Conservation (phyloP, 2,113 vertebrate genomes). For the Tamias sibiricus region DNA sequence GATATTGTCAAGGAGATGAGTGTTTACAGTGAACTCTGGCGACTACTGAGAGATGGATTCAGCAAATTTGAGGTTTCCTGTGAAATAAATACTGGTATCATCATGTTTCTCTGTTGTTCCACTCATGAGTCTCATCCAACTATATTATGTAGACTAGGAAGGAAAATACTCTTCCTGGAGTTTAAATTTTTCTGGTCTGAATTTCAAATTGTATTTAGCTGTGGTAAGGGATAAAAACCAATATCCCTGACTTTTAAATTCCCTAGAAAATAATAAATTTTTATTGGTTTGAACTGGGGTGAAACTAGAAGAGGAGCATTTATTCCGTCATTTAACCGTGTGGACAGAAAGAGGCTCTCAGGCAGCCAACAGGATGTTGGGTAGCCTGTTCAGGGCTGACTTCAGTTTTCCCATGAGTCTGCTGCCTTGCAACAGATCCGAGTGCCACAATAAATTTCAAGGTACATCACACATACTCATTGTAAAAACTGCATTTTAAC, state of each 20-base stretch:
- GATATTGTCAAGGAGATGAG: not conserved
- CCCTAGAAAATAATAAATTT: slow-evolving; percentile 33
- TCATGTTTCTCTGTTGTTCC: not conserved
- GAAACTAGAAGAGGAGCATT: not conserved
- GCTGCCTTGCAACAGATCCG: not conserved
- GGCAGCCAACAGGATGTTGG: not conserved
- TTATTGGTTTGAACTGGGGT: slow-evolving; percentile 14
- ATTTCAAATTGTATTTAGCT: slow-evolving; percentile 4
- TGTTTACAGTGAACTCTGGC: not conserved
- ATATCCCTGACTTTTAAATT: slow-evolving; percentile 21
- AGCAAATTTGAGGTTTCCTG: not conserved
- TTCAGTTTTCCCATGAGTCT: slow-evolving; percentile 7
- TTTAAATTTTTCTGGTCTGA: slow-evolving; percentile 19
- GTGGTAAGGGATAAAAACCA: not conserved
- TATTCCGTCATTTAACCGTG: slow-evolving; percentile 1
- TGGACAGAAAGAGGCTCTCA: not conserved
- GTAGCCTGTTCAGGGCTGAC: not conserved
- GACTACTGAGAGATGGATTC: not conserved
- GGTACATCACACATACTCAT: not conserved
- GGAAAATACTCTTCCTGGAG: slow-evolving; percentile 15
- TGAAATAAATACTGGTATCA: not conserved
- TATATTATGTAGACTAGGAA: not conserved
- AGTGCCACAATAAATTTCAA: slow-evolving; percentile 30
- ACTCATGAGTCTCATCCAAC: not conserved
- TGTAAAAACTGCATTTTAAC: not conserved